These are phyloP conservation scores for Aethina tumida DNA, from an alignment of 1,140 invertebrate genomes.

Conservation along the genomic window DNA sequence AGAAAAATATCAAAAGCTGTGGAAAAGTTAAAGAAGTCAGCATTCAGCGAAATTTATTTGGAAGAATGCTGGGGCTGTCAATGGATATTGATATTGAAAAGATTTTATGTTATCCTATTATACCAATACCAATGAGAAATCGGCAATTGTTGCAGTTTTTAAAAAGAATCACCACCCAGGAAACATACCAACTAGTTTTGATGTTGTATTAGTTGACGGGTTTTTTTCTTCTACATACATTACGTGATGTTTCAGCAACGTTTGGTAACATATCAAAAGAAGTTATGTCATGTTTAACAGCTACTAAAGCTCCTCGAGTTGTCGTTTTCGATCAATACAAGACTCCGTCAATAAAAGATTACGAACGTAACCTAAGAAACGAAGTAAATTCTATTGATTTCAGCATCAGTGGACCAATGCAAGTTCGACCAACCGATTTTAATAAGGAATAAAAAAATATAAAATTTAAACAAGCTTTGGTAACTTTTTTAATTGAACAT, in stretches of 20 bases:
- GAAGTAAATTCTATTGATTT: constrained; percentile 2
- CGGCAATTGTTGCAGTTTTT: constrained; percentile 14
- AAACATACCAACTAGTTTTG: constrained; percentile 15
- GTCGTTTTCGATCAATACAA: constrained; percentile 12
- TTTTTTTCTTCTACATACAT: constrained; percentile 7
- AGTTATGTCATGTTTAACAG: constrained; percentile 6
- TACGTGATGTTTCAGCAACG: constrained; percentile 6
- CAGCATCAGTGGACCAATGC: not conserved
- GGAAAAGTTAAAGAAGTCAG: constrained; percentile 23
- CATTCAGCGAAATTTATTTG: constrained; percentile 28
- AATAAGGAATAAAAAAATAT: no score
- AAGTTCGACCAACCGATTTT: constrained; percentile 1
- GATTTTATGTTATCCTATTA: constrained; percentile 22
- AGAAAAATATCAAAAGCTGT: constrained; percentile 17
- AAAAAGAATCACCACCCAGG: constrained; percentile 12
- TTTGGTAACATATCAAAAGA: constrained; percentile 9
- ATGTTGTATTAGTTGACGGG: constrained; percentile 17
- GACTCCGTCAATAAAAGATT: constrained; percentile 9
- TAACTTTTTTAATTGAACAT: constrained; percentile 15
- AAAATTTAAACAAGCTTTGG: constrained; percentile 9
- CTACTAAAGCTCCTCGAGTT: constrained; percentile 7
- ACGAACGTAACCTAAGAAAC: constrained; percentile 7
- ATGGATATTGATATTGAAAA: constrained; percentile 19
- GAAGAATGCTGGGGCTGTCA: constrained; percentile 20
- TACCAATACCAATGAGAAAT: constrained; percentile 22